Percentiles rank a stretch among this genome's conserved stretches.
phyloP scores from a whole-genome alignment of 23 tunicate species.

The Trididemnum nubilum region DNA sequence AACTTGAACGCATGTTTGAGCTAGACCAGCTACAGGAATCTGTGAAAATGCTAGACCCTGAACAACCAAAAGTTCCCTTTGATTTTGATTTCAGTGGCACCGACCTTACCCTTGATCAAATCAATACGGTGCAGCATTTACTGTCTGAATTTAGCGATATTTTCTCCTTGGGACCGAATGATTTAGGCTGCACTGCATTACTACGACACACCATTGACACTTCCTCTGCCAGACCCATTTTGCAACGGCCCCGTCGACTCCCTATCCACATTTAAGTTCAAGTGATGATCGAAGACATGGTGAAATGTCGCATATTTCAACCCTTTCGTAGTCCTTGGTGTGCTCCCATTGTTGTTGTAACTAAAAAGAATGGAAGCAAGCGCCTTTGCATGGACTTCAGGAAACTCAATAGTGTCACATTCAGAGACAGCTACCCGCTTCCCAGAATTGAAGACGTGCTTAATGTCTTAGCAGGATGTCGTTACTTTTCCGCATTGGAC shows the following conservation, averaged over 20 bases:
- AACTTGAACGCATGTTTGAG: too few relatives aligned
- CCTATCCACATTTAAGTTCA: neutral
- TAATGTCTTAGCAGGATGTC: too few relatives aligned
- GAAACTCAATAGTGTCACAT: constrained; percentile 16
- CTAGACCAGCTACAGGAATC: too few relatives aligned
- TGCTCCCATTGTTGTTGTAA: constrained; percentile 17
- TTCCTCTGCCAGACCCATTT: neutral
- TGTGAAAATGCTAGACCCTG: too few relatives aligned
- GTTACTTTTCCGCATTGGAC: constrained; percentile 25
- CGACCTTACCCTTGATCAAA: too few relatives aligned
- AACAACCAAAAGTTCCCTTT: too few relatives aligned
- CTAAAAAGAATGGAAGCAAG: constrained; percentile 20
- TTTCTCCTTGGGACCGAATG: neutral
- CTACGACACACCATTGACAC: constrained; percentile 7
- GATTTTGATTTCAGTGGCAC: too few relatives aligned
- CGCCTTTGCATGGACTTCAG: constrained; percentile 42
- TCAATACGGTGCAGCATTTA: neutral
- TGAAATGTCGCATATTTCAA: neutral
- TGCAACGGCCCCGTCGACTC: neutral
- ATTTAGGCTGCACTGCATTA: neutral
- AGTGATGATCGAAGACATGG: constrained; percentile 1
- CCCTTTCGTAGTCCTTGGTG: constrained; percentile 6
- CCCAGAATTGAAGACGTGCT: constrained; percentile 56
- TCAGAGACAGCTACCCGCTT: constrained; percentile 20
- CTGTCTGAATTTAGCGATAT: neutral